A percentile compares a stretch with the other conserved stretches of the same genome.
These are phyloP conservation scores for Lagenorhynchus albirostris DNA, from an alignment of 2,113 vertebrate species.

Conservation along the genomic window DNA sequence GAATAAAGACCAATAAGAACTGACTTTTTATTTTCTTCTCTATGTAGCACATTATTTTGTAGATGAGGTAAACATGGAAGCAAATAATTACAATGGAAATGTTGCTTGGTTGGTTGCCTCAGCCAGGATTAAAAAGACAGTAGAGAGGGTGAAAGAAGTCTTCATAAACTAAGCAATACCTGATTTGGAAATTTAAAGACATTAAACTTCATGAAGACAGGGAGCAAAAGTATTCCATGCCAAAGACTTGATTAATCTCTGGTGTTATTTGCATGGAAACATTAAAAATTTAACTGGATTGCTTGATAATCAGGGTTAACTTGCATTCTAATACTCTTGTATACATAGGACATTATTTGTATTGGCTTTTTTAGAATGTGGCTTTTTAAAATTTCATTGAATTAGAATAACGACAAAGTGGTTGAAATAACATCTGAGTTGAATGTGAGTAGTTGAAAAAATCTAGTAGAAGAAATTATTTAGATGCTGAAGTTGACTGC, in stretches of 20 bases:
- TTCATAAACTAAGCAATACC: background rate
- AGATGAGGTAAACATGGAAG: background rate
- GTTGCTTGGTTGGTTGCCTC: background rate
- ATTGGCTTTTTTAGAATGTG: background rate
- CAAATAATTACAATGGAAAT: background rate
- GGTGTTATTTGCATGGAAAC: background rate
- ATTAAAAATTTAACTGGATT: background rate
- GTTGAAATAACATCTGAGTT: background rate
- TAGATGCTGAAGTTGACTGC: background rate
- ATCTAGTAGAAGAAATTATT: background rate
- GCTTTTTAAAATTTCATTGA: background rate
- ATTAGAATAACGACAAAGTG: background rate
- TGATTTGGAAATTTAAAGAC: background rate
- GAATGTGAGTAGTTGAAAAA: background rate
- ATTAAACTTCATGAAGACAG: background rate
- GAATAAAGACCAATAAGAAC: background rate
- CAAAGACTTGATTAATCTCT: background rate
- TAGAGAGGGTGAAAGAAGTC: background rate
- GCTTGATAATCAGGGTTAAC: background rate
- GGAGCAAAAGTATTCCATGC: background rate
- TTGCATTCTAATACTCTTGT: background rate
- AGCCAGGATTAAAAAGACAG: background rate
- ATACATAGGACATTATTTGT: background rate
- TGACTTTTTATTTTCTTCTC: background rate
- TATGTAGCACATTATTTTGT: background rate